Conservation (phyloP, 2,113 vertebrate genomes). For the Irena cyanogastra region DNA sequence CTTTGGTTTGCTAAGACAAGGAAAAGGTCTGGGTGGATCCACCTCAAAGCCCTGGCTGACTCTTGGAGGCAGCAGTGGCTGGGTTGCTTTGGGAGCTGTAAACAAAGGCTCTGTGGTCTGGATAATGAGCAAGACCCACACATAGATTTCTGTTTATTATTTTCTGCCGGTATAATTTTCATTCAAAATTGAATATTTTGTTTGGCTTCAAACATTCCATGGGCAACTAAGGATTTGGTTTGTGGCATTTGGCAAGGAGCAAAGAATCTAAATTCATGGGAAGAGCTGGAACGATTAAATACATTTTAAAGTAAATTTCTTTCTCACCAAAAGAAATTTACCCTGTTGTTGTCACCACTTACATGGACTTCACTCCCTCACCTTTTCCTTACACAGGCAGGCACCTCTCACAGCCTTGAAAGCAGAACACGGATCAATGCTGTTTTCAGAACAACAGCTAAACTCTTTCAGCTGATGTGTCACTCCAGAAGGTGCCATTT, state of each 20-base stretch:
- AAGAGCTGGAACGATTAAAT: neutral
- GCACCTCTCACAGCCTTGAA: neutral
- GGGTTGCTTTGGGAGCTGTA: neutral
- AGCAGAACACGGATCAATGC: neutral
- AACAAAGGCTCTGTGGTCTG: neutral
- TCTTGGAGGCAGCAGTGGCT: neutral
- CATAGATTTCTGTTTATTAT: neutral
- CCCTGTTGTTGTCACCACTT: neutral
- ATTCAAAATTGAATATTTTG: neutral
- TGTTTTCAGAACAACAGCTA: slow-evolving; percentile 30
- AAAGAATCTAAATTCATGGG: neutral
- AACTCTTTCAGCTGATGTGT: slow-evolving; percentile 43
- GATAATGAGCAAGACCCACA: neutral
- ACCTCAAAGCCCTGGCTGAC: neutral
- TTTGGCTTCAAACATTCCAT: neutral
- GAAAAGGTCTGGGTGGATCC: neutral
- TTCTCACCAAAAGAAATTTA: neutral
- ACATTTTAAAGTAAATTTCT: neutral
- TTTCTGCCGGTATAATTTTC: neutral
- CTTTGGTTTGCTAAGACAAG: neutral
- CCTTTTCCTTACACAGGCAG: neutral
- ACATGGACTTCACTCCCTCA: neutral
- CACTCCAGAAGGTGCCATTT: slow-evolving; percentile 32
- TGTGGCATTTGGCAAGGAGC: neutral
- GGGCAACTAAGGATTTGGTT: neutral